phyloP scores from a whole-genome alignment of 1,140 invertebrate species.

The Brachionus asplanchnoidis region DNA sequence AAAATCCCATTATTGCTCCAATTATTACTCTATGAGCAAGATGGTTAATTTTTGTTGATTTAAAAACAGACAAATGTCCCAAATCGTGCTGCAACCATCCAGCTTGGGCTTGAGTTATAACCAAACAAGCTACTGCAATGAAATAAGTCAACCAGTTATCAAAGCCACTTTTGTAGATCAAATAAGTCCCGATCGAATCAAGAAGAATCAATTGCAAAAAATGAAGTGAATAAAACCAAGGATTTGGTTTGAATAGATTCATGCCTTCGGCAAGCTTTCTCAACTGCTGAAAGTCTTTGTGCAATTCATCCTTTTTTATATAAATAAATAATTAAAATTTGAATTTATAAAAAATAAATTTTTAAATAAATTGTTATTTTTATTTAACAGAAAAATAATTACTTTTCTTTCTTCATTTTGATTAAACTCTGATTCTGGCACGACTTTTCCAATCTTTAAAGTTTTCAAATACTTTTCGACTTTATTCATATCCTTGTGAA shows the following conservation, averaged over 20 bases:
- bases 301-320: neutral
- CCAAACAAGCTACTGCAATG: neutral
- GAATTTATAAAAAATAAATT: neutral
- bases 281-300: conserved; percentile 1
- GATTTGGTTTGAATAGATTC: neutral
- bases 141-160: conserved; percentile 4
- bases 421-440: neutral
- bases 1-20: conserved; percentile 42
- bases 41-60: conserved; percentile 41
- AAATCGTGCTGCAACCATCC: conserved; percentile 46
- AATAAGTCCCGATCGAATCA: neutral
- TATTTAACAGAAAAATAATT: too few species aligned
- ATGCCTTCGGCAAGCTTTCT: neutral
- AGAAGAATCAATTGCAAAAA: conserved; percentile 7
- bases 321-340: neutral
- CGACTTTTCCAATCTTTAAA: neutral
- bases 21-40: conserved; percentile 43
- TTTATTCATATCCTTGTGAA: conserved; percentile 10
- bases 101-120: conserved; percentile 36
- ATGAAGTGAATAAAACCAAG: neutral
- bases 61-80: conserved; percentile 45
- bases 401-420: neutral
- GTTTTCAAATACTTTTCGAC: neutral
- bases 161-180: neutral
- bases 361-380: too few species aligned